Evolutionary conservation across 1,140 invertebrate species (phyloP).

Genomic region (Venustaconcha ellipsiformis): DNA sequence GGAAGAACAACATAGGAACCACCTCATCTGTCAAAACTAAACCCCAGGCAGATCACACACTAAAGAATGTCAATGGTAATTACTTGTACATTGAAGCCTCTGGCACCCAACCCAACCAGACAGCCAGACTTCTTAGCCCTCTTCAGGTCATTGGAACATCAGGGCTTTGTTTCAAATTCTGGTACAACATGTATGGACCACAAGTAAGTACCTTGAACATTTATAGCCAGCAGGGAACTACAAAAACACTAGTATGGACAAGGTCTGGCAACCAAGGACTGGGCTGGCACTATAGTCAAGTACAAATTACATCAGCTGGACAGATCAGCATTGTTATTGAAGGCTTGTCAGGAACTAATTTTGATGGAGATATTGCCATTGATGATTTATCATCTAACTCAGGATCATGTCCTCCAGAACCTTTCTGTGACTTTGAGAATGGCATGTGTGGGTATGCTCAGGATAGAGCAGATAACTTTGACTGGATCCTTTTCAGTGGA

Average conservation of each 20-base stretch:
- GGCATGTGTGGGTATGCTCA: conserved; percentile 50
- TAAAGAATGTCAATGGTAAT: conserved; percentile 47
- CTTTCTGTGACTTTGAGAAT: conserved; percentile 43
- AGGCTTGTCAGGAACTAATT: conserved; percentile 47
- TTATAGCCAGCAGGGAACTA: conserved; percentile 30
- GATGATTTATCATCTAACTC: conserved; percentile 60
- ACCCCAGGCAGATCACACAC: conserved; percentile 59
- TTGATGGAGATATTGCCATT: conserved; percentile 62
- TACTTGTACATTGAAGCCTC: conserved; percentile 56
- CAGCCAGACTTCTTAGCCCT: conserved; percentile 77
- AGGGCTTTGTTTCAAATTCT: conserved; percentile 74
- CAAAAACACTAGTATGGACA: conserved; percentile 50
- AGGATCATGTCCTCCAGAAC: conserved; percentile 32
- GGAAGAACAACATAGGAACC: conserved; percentile 50
- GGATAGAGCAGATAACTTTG: conserved; percentile 50
- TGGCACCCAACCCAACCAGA: conserved; percentile 72
- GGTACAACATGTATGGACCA: conserved; percentile 81
- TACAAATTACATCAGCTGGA: conserved; percentile 38
- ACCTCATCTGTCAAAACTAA: conserved; percentile 53
- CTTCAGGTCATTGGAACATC: conserved; percentile 21
- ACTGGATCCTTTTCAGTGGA: conserved; percentile 48
- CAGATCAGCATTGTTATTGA: conserved; percentile 54
- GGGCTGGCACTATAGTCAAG: conserved; percentile 53
- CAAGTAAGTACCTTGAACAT: conserved; percentile 58
- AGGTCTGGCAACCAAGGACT: conserved; percentile 53